Evolutionary conservation across 2,797 vertebrate species (phyloP).

Genomic region (Hirundo rustica): DNA sequence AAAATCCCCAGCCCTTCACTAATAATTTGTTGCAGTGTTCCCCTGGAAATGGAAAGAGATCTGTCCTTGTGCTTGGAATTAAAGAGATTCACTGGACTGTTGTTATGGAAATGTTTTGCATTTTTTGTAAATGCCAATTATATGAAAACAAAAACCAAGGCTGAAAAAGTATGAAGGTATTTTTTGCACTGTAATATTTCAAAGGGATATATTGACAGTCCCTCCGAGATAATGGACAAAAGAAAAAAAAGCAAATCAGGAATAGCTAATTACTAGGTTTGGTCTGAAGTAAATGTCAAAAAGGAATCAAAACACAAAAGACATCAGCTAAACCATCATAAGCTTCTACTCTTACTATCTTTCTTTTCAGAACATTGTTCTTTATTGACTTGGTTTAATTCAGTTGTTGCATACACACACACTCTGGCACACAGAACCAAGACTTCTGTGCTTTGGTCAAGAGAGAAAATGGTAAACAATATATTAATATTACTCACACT

Average conservation of each 20-base stretch:
- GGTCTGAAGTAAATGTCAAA: not conserved
- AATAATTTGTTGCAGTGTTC: not conserved
- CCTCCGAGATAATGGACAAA: not conserved
- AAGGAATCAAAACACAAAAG: constrained; percentile 20
- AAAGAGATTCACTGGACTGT: not conserved
- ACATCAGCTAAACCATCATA: not conserved
- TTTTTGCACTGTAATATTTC: not conserved
- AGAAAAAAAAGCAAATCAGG: not conserved
- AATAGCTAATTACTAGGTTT: constrained; percentile 27
- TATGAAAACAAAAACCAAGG: not conserved
- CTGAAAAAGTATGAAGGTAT: not conserved
- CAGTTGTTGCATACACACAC: not conserved
- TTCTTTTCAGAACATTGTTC: not conserved
- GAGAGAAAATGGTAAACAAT: not conserved
- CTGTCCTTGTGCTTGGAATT: not conserved
- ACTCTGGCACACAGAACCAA: not conserved
- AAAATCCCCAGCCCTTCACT: not conserved
- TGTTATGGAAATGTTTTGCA: constrained; percentile 14
- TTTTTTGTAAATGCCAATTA: not conserved
- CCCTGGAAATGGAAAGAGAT: not conserved
- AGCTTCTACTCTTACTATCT: not conserved
- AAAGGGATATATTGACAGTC: not conserved
- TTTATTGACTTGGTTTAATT: not conserved
- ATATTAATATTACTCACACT: not conserved
- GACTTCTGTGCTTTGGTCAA: not conserved